These are phyloP conservation scores for Scaptomyza cyrtandrae DNA, from an alignment of 2,888 invertebrate genomes.

Conservation along the genomic window DNA sequence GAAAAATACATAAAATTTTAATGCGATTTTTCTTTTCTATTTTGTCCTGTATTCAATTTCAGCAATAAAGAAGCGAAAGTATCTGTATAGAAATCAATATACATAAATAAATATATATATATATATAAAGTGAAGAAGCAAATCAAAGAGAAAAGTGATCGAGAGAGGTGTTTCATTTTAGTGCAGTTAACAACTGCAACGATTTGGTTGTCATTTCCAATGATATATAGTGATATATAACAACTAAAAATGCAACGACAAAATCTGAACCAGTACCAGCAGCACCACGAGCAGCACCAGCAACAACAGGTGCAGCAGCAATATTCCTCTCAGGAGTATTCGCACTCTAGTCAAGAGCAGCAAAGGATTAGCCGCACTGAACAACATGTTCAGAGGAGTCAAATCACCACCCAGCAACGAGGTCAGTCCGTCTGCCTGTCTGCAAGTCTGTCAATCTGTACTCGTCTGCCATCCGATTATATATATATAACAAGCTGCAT, in stretches of 20 bases:
- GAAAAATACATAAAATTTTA: constrained; percentile 32
- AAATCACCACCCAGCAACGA: constrained; percentile 91
- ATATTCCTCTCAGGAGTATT: constrained; percentile 85
- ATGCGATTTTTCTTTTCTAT: constrained; percentile 35
- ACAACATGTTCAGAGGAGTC: constrained; percentile 90
- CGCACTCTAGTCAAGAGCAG: constrained; percentile 85
- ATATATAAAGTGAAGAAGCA: constrained; percentile 74
- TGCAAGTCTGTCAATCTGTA: constrained; percentile 1
- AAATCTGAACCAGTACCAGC: constrained; percentile 86
- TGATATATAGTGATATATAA: constrained; percentile 84
- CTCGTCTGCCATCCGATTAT: constrained; percentile 2
- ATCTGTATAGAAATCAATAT: constrained; percentile 51
- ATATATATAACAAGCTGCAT: constrained; percentile 33
- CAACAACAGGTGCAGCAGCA: constrained; percentile 85
- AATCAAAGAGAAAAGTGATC: constrained; percentile 73
- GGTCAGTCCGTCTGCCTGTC: constrained; percentile 85
- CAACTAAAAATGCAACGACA: constrained; percentile 90
- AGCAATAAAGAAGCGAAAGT: constrained; percentile 79
- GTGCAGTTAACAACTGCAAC: constrained; percentile 75
- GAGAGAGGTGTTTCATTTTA: constrained; percentile 71
- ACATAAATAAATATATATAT: constrained; percentile 43
- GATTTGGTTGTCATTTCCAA: constrained; percentile 82
- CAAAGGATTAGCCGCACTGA: constrained; percentile 89
- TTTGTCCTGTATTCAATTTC: constrained; percentile 65
- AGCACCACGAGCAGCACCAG: constrained; percentile 86